Evolutionary conservation across 64 coral and sea anemone genomes (phyloP).

Genomic region (Stichodactyla helianthus): DNA sequence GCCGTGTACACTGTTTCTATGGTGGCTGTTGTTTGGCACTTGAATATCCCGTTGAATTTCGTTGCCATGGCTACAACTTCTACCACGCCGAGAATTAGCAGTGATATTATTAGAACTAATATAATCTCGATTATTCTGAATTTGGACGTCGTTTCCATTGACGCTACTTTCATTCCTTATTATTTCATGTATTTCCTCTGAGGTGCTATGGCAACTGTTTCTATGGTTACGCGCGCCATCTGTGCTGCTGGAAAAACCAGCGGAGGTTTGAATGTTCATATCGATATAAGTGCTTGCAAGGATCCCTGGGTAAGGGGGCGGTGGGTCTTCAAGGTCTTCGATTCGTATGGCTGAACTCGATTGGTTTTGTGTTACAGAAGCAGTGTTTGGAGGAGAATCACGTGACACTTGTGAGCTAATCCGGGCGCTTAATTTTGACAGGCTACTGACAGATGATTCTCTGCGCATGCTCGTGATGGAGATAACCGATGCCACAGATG

Average conservation of each 20-base stretch:
- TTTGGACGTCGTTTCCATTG: neutral
- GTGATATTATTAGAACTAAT: neutral
- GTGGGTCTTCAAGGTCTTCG: slow-evolving; percentile 3
- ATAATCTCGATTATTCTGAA: neutral
- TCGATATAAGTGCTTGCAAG: neutral
- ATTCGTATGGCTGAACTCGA: neutral
- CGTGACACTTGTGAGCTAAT: neutral
- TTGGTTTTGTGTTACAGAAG: neutral
- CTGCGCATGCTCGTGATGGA: slow-evolving; percentile 26
- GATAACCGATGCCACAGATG: slow-evolving; percentile 17
- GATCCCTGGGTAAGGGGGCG: slow-evolving; percentile 4
- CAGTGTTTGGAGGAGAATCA: neutral
- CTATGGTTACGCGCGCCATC: neutral
- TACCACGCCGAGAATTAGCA: neutral
- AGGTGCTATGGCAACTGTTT: neutral
- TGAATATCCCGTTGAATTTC: neutral
- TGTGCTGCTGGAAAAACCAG: neutral
- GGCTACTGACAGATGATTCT: slow-evolving; percentile 5
- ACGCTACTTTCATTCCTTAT: neutral
- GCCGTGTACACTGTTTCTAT: neutral
- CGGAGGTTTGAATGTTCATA: neutral
- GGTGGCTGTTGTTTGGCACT: neutral
- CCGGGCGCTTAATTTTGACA: slow-evolving; percentile 19
- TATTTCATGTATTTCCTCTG: neutral
- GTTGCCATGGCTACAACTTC: neutral